Base-by-base conservation (phyloP, 2,113 vertebrate species). In the Ramphastos sulfuratus region DNA sequence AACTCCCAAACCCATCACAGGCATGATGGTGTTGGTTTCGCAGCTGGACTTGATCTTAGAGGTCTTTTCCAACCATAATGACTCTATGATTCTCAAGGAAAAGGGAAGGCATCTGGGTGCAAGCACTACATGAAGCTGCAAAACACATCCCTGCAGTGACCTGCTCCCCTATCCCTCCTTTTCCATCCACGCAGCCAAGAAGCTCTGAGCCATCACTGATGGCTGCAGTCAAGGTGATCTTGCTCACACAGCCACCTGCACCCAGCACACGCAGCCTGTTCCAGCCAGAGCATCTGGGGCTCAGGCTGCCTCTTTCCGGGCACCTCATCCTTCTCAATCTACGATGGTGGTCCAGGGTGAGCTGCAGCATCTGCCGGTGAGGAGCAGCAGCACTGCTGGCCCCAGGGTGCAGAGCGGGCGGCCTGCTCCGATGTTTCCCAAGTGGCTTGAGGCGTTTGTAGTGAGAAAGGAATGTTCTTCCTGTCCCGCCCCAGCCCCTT, bases 401-500 rank as follows among this genome's bases (percentile, higher is more conserved):
- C 87, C 13, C 83, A n/a, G 89, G 90, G 83, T 65, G 81, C 21
- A 12, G 50, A 67, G 81, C 83, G 9, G 70, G 83, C 42, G 17
- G 83, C 73, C 52, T 10, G 2, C 4, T 73, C 44, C 72, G 89
- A 91, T 92, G 88, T 20, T 96, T 85, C 89, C 75, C 56, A 3
- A 80, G 84, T 14, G 50, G 63, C 82, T 86, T 70, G 1, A 17
- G 82, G 80, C 37, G 39, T 96, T 95, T 94, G 92, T 78, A 94
- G 90, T 56, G 95, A 82, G 89, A 91, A 94, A 95, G 78, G 94
- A 95, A 83, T 95, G 93, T 90, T 93, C 90, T 89, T 95, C 96
- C 91, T 80, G 91, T 85, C 95, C 82, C 89, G 33, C 86, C 92
- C 87, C 81, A 50, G 82, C 79, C 76, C 66, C 48, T n/a, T 86